Base-by-base conservation (phyloP, 2,888 invertebrate species). In the Automeris io region DNA sequence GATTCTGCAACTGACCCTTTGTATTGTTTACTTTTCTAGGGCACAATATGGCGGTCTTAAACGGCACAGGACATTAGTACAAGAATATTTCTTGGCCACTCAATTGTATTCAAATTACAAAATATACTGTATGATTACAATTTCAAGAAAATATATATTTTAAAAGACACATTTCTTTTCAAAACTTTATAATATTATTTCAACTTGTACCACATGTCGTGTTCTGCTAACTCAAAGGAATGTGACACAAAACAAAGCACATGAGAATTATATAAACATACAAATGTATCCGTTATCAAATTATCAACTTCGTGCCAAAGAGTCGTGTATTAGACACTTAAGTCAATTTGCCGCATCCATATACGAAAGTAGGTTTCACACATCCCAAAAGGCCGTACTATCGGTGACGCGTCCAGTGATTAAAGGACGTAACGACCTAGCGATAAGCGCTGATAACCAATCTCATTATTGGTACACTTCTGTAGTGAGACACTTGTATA, bases 371-470 rank as follows among this genome's bases (percentile, higher is more conserved):
- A 49, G 35, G 25, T 49, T 64, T 71, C 62, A 45, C 55, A 61
- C 60, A 61, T 69, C 70, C 51, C 53, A 46, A 49, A 51, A 44
- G 44, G 40, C 51, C 36, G 47, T 49, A 58, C 65, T 78, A 82
- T 81, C 81, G 74, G 71, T 76, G 80, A 80, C 79, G 77, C 65
- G 72, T 65, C 61, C 63, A 60, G 57, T 69, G 78, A 82, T 83
- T 82, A 79, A 81, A 82, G 83, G 78, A 80, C 78, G 70, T 75
- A 76, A 78, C 78, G 75, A 79, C 75, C 64, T 55, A 54, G 65
- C 74, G 82, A 82, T 83, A 85, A 79, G 73, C 64, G 70, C 70
- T 78, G 82, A 82, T 82, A 70, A 51, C 57, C 66, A 83, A 82
- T 82, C 80, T 80, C 73, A 76, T 69, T 81, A 72, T 68, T 66